Base-by-base conservation (phyloP, 2,113 vertebrate genomes). In the Saiga tatarica region DNA sequence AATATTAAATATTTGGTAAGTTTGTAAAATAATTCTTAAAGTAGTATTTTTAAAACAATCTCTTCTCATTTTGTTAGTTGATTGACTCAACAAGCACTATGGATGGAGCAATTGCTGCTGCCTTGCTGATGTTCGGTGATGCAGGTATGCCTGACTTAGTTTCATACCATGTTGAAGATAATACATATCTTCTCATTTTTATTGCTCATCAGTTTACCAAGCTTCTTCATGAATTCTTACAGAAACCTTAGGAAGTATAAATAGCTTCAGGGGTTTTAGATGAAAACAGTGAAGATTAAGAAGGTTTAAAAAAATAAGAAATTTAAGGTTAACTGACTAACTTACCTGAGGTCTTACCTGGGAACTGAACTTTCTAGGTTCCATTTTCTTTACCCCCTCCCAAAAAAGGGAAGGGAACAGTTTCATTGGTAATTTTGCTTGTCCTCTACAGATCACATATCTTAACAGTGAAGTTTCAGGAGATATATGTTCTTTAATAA, bases 21-120 rank as follows among this genome's bases (percentile, higher is more conserved):
- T 71, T 89, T 14, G 26, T 85, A 52, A 96, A 83, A 33, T 64
- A 86, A 5, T 89, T 83, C 64, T 95, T 10, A 6, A 52, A 71
- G 13, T 94, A 62, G 90, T 42, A 30, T 30, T 95, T 85, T 95
- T 79, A 87, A 97, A 98, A 88, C 13, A 94, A 28, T 14, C 39
- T 74, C 59, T 95, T 96, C 25, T 91, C 3, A 17, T 88, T 93
- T 79, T 89, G 25, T 78, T 97, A 99, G 99, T 98, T 99, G 79
- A 97, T 99, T 97, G 96, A 98, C 25, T 99, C 98, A 79, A 99
- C 99, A 21, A 97, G 87, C 97, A 99, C 99, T 45, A 97, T 99
- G 98, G 99, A 99, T 89, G 99, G 99, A 89, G 99, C 99, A 89
- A 96, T 99, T 89, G 99, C 99, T 98, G 98, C 98, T 90, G 99